Base-by-base conservation (phyloP, 2,797 vertebrate genomes). In the Remorina albescens region DNA sequence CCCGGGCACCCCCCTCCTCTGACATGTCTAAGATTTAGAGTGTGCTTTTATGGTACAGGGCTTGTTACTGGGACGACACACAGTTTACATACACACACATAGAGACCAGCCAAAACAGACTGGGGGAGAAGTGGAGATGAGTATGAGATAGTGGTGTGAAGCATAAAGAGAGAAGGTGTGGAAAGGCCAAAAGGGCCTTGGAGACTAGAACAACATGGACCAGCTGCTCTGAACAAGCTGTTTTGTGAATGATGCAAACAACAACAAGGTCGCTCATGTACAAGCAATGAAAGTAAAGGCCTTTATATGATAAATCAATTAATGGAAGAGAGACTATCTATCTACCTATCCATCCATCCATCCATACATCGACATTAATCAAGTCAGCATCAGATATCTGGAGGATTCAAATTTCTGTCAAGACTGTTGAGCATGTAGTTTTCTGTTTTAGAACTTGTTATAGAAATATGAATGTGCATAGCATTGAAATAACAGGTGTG, bases 21-120 rank as follows among this genome's bases (percentile, higher is more conserved):
- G 72, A 88, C 76, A 81, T 75, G 73, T 79, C 63, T 83, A 71
- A 81, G 77, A 89, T 89, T 91, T 85, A 86, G 46, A 82, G 80
- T 59, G 1, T 77, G 74, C 71, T 84, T 90, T 89, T 80, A 87
- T 87, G 89, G 83, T 21, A 28, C 75, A 62, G 73, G 65, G 46
- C 54, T 87, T 87, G 91, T 91, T 89, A 63, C 92, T 58, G 53
- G 66, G 85, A 69, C 85, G 54, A 90, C 83, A 0, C 47, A 32
- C 30, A 46, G 82, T 87, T 82, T 83, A 92, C 74, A 83, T 5
- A 81, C 23, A 85, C 30, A 86, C 57, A 82, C 26, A 80, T 49
- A 73, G 39, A 71, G 50, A 78, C 28, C 23, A 47, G 60, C 68
- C 62, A 71, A 81, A 89, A 86, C 86, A 83, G 84, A 84, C 49